These are phyloP conservation scores for Desmophyllum pertusum DNA, from an alignment of 92 coral and sea anemone genomes.

Conservation along the genomic window DNA sequence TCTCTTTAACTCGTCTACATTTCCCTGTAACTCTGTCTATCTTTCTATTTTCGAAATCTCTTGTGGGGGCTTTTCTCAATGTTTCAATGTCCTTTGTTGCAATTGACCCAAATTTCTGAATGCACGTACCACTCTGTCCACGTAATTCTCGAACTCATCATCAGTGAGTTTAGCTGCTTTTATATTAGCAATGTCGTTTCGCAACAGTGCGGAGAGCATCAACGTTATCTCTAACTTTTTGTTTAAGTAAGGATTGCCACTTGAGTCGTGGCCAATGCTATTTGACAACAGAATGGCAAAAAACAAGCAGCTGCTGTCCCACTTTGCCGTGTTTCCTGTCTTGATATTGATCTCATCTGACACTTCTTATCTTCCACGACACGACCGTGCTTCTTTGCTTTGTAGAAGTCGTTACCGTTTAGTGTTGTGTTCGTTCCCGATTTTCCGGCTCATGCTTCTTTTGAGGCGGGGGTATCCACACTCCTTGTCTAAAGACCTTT, in stretches of 20 bases:
- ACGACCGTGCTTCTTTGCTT: neutral
- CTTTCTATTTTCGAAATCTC: neutral
- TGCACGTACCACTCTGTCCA: neutral
- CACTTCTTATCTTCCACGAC: neutral
- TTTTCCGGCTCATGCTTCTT: neutral
- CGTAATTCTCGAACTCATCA: neutral
- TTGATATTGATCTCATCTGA: neutral
- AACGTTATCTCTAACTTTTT: neutral
- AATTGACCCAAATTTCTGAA: conserved; percentile 4
- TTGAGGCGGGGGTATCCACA: neutral
- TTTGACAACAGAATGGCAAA: no score
- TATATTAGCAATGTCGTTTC: neutral
- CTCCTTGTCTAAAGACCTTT: neutral
- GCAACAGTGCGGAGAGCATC: neutral
- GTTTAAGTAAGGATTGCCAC: no score
- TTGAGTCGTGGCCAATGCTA: neutral
- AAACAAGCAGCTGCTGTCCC: neutral
- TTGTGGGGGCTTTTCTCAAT: neutral
- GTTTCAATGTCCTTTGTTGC: neutral
- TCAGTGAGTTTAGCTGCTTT: neutral
- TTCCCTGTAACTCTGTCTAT: neutral
- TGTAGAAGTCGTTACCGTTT: neutral
- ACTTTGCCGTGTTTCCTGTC: neutral
- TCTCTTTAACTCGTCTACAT: no score
- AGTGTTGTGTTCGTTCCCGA: neutral